phyloP scores from a whole-genome alignment of 2,113 vertebrate species.

The Chaetorhynchus papuensis region DNA sequence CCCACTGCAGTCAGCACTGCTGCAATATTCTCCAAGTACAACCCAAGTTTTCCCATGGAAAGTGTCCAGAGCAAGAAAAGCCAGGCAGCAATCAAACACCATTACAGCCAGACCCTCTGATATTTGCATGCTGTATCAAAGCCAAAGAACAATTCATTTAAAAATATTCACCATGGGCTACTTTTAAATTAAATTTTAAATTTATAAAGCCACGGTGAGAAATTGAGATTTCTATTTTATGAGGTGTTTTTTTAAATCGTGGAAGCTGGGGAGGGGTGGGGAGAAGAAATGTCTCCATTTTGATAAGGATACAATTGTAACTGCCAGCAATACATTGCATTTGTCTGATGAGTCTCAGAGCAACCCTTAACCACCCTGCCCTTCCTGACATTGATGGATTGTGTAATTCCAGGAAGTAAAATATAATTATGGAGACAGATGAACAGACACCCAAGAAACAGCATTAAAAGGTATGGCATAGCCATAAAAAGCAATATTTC shows the following conservation, averaged over 20 bases:
- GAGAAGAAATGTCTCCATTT: not conserved
- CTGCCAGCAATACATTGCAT: slow-evolving; percentile 1
- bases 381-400: slow-evolving; percentile 48
- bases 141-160: not conserved
- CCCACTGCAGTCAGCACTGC: not conserved
- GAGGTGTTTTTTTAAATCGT: not conserved
- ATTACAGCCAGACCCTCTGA: not conserved
- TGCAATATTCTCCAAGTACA: fast-evolving
- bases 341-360: slow-evolving; percentile 41
- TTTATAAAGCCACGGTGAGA: not conserved
- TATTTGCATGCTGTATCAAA: not conserved
- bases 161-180: not conserved
- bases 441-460: slow-evolving; percentile 53
- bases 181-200: slow-evolving; percentile 9
- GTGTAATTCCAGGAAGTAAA: slow-evolving; percentile 58
- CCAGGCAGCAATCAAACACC: not conserved
- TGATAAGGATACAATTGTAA: not conserved
- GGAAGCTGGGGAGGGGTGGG: not conserved
- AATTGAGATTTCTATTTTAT: not conserved
- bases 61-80: not conserved
- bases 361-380: slow-evolving; percentile 40
- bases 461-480: slow-evolving; percentile 1
- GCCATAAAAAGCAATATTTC: slow-evolving; percentile 52
- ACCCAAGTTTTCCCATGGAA: not conserved
- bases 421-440: slow-evolving; percentile 61